phyloP scores from a whole-genome alignment of 2,113 vertebrate species.

The Cyanistes caeruleus region DNA sequence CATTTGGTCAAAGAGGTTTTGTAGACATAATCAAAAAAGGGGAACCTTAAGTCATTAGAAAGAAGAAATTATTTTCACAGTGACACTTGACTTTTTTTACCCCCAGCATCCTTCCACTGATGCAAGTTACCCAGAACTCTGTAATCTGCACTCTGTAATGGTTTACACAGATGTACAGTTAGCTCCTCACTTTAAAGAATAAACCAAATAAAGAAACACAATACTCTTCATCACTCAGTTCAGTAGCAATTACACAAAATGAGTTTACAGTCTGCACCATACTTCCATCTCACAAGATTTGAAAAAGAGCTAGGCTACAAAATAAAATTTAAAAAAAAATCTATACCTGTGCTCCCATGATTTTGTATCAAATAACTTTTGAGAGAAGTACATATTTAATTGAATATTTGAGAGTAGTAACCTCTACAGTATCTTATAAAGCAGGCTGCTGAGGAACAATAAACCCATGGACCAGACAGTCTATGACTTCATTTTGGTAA shows the following conservation, averaged over 20 bases:
- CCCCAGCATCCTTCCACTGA: background rate
- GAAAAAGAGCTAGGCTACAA: background rate
- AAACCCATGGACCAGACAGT: background rate
- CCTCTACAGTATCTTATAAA: background rate
- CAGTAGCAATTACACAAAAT: background rate
- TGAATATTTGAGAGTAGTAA: background rate
- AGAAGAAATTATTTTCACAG: background rate
- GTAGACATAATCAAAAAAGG: background rate
- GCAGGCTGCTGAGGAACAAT: background rate
- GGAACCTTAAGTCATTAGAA: background rate
- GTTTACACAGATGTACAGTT: background rate
- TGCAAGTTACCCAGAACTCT: background rate
- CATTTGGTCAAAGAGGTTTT: background rate
- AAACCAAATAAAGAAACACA: background rate
- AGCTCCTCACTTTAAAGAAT: background rate
- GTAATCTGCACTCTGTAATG: background rate
- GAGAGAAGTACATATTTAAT: background rate
- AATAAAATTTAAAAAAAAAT: background rate
- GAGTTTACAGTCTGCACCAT: background rate
- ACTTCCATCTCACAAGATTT: background rate
- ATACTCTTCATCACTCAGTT: background rate
- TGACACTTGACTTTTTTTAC: background rate
- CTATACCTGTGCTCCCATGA: background rate
- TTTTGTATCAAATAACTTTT: background rate
- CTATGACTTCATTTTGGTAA: background rate